phyloP scores from a whole-genome alignment of 2,113 vertebrate species.

The Perca flavescens region DNA sequence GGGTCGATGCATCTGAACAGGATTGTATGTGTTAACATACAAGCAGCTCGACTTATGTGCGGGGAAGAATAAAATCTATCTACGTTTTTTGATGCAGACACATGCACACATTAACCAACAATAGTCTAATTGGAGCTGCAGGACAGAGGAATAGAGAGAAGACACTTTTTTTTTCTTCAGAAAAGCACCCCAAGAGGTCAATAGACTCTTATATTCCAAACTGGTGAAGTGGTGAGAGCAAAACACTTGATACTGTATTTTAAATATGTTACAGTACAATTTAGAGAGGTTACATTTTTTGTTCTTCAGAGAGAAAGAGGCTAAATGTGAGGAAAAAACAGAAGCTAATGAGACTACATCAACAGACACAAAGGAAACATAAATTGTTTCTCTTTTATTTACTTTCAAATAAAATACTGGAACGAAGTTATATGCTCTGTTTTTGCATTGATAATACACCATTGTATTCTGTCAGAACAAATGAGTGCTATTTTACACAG shows the following conservation, averaged over 20 bases:
- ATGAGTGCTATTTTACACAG: constrained; percentile 24
- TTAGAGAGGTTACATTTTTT: not conserved
- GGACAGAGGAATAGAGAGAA: not conserved
- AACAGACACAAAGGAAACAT: constrained; percentile 22
- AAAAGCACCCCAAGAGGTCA: constrained; percentile 18
- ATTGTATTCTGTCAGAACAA: constrained; percentile 27
- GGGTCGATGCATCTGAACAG: not conserved
- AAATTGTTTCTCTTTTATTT: not conserved
- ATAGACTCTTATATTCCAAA: not conserved
- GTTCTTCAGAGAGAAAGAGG: not conserved
- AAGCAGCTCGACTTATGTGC: not conserved
- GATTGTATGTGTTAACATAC: not conserved
- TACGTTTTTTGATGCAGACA: not conserved
- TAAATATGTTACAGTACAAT: not conserved
- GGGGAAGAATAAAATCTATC: not conserved
- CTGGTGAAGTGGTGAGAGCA: constrained; percentile 1
- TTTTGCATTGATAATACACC: not conserved
- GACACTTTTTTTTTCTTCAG: not conserved
- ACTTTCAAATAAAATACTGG: not conserved
- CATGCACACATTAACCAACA: not conserved
- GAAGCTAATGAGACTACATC: not conserved
- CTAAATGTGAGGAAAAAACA: not conserved
- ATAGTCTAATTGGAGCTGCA: constrained; percentile 11
- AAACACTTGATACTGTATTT: not conserved
- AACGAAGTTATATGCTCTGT: not conserved